Percentiles rank a stretch among this genome's conserved stretches.
Conservation (phyloP, 2,797 vertebrate species). For the Danio kyathit region DNA sequence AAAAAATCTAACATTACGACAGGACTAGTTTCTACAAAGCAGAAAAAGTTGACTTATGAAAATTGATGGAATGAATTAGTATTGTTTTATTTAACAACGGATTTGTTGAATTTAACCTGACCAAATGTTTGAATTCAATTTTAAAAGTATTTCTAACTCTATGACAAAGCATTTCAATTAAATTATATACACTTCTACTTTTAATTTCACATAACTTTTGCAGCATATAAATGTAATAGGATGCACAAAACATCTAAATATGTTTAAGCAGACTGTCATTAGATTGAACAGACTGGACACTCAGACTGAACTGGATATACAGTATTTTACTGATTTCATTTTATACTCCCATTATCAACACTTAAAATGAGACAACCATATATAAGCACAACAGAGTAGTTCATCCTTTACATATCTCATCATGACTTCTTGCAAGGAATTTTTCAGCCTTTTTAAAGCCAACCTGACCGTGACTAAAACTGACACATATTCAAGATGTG, state of each 20-base stretch:
- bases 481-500: slow-evolving; percentile 25
- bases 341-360: neutral
- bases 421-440: slow-evolving; percentile 2
- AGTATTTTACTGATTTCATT: neutral
- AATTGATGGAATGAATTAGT: neutral
- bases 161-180: neutral
- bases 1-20: no score
- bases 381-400: neutral
- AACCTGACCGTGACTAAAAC: neutral
- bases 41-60: neutral
- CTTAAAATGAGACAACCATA: neutral
- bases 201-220: no score
- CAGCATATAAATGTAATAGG: no score
- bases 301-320: neutral
- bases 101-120: neutral
- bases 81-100: no score
- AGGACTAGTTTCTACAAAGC: neutral
- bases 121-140: neutral
- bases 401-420: neutral
- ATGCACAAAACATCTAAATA: no score
- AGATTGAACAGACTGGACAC: no score
- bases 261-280: no score
- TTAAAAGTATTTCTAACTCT: neutral
- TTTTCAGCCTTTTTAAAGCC: neutral
- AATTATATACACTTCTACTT: neutral